Evolutionary conservation across 2,797 vertebrate species (phyloP).

Genomic region (Dryobates pubescens): DNA sequence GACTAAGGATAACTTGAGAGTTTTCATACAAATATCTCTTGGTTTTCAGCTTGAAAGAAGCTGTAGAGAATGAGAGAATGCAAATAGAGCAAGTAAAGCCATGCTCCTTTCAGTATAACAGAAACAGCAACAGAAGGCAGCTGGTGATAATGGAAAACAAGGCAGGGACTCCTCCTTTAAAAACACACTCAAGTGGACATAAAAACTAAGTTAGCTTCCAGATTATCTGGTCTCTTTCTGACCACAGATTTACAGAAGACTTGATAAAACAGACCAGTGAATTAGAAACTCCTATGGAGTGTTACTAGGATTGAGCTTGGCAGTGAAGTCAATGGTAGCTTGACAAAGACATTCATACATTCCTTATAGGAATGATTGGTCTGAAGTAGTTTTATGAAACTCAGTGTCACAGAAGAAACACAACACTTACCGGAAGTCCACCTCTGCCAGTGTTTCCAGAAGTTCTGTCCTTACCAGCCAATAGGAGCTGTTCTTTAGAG

Average conservation of each 20-base stretch:
- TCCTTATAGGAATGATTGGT: neutral
- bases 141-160: neutral
- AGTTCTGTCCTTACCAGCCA: conserved; percentile 97
- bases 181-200: neutral
- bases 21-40: neutral
- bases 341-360: neutral
- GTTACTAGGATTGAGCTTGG: neutral
- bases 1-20: neutral
- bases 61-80: neutral
- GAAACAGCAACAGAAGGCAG: neutral
- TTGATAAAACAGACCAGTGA: neutral
- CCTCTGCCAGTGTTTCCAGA: conserved; percentile 92
- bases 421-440: conserved; percentile 89
- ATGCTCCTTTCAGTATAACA: neutral
- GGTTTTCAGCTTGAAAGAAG: neutral
- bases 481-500: conserved; percentile 90
- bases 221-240: neutral
- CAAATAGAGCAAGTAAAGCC: neutral
- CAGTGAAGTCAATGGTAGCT: neutral
- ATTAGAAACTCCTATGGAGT: neutral
- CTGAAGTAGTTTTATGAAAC: neutral
- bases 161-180: neutral
- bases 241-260: neutral
- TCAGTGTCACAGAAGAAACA: neutral
- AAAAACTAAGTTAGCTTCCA: neutral